These are phyloP conservation scores for Tachysurus vachellii DNA, from an alignment of 2,113 vertebrate species.

Conservation along the genomic window DNA sequence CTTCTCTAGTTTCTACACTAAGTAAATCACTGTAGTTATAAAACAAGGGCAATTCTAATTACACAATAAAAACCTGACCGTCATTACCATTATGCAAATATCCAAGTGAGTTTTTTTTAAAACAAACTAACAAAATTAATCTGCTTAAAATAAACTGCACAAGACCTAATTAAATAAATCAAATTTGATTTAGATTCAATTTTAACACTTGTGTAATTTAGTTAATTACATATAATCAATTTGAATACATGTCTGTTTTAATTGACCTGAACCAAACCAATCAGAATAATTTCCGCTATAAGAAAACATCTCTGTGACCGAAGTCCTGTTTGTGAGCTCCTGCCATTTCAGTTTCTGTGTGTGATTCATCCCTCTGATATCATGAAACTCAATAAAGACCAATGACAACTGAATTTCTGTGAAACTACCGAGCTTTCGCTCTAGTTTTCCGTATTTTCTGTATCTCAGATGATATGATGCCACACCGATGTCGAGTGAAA, in stretches of 20 bases:
- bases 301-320: not conserved
- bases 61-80: not conserved
- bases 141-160: not conserved
- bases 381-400: not conserved
- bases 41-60: not conserved
- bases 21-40: not conserved
- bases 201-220: not conserved
- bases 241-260: not conserved
- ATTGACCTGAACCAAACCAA: slow-evolving; percentile 2
- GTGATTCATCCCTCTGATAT: not conserved
- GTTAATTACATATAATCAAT: not conserved
- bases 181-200: not conserved
- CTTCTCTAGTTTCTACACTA: not conserved
- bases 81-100: not conserved
- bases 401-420: not conserved
- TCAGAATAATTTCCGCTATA: slow-evolving; percentile 11
- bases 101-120: not conserved
- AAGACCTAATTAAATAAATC: not conserved
- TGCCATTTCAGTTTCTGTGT: not conserved
- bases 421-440: not conserved
- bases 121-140: not conserved
- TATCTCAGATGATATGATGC: not conserved
- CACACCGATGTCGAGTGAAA: not conserved
- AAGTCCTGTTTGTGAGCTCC: not conserved
- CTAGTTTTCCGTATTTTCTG: not conserved